Evolutionary conservation across 2,113 vertebrate species (phyloP), one percentile per base, ranked within the genome.

Genomic region (Buteo buteo): DNA sequence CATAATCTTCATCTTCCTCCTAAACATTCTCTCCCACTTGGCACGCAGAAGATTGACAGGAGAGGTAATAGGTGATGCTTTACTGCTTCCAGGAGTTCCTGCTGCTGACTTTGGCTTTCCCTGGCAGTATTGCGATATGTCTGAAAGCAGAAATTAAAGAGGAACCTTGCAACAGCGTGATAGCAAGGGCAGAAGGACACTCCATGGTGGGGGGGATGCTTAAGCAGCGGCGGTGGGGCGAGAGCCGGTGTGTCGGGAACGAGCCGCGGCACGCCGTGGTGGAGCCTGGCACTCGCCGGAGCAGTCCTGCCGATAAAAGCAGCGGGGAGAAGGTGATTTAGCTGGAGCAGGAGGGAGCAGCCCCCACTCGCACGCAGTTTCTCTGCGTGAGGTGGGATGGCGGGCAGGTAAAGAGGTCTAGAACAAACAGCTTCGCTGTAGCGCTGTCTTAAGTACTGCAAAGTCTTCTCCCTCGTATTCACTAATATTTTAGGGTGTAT

Each of bases 281-380:
- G 34, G 34, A 67, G 61, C 42, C 32, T 8, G 17, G n/a, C 32
- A 7, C 55, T 28, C 2, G 0, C 31, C 2, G 1, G 17, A 24
- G 40, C 45, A 18, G 31, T 16, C 25, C 24, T 28, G 40, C 25
- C 47, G 11, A 7, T 7, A 34, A 34, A 50, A 50, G 32, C 64
- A 29, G 29, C 0, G 3, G 29, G 50, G 13, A 70, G 49, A 54
- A 40, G 64, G 3, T 25, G 44, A 34, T 65, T 29, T 34, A 36
- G 34, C 38, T 10, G 25, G 34, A 78, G 72, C 28, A 32, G 78
- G 77, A 83, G 55, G 14, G 42, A 67, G 64, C 32, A 77, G 3
- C 22, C 31, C 26, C 12, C 1, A 7, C 12, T 15, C 0, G 1
- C 38, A 28, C 0, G 0, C 15, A 32, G 9, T 11, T 14, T 40